Evolutionary conservation across 2,113 vertebrate genomes (phyloP).

Genomic region (Labrus mixtus): DNA sequence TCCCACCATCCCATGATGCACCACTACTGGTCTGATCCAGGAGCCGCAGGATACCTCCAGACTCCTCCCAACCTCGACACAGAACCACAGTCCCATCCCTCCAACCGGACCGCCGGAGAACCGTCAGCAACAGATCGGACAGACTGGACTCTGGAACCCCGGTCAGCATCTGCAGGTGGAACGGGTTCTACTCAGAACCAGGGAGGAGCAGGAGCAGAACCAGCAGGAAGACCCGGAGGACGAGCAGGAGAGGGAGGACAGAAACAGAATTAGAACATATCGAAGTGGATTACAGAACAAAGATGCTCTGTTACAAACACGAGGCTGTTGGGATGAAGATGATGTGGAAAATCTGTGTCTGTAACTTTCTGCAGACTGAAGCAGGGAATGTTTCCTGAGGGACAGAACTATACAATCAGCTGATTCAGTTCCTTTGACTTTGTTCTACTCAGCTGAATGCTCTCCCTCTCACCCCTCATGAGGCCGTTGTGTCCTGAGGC

Average conservation of each 20-base stretch:
- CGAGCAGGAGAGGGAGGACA: neutral
- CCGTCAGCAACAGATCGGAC: conserved; percentile 82
- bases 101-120: conserved; percentile 85
- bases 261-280: too few relatives aligned
- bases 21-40: conserved; percentile 68
- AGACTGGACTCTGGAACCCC: conserved; percentile 84
- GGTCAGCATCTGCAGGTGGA: conserved; percentile 90
- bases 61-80: conserved; percentile 87
- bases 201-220: neutral
- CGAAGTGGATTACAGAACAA: too few relatives aligned
- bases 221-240: neutral
- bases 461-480: neutral
- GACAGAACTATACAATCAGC: conserved; percentile 30
- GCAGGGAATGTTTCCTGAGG: conserved; percentile 31
- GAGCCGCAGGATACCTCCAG: conserved; percentile 59
- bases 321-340: too few relatives aligned
- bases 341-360: neutral
- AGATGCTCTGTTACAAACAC: too few relatives aligned
- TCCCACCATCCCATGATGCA: conserved; percentile 63
- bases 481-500: conserved; percentile 2
- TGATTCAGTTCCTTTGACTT: conserved; percentile 22
- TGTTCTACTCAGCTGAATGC: neutral
- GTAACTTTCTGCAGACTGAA: conserved; percentile 21
- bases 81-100: conserved; percentile 85
- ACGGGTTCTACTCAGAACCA: conserved; percentile 83